Evolutionary conservation across 2,888 invertebrate genomes (phyloP), one percentile per base, ranked within the genome.

Genomic region (Ichneumoninae sp.): DNA sequence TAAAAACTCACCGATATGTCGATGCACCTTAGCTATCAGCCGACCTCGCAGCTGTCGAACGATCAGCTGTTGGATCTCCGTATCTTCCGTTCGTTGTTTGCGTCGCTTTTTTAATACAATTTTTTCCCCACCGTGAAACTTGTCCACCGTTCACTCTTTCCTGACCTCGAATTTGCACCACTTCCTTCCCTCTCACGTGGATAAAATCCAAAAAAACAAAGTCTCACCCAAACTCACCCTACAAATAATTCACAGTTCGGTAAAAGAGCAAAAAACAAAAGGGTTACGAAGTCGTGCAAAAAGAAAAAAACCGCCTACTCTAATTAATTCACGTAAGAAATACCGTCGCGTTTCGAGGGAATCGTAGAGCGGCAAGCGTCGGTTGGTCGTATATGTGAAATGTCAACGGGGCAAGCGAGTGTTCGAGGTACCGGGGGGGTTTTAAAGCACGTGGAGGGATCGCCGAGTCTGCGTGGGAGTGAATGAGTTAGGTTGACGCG

Each of bases 401-500:
- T 33, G 63, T 63, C 63, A 63, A 33, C 63, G 63, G n/a, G 33
- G 33, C 13, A 1, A 3, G 10, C 10, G 63, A 63, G 33, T 3
- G 33, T 33, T 33, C 16, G 30, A 60, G 33, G 30, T 30, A 60
- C 13, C 60, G 30, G 33, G 26, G 26, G 26, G 33, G 16, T 16
- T 16, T 33, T 33, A 7, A 63, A 63, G 63, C 63, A 63, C 63
- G 63, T 63, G 63, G 63, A 47, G 30, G 63, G 33, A 63, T 33
- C 63, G 63, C n/a, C 63, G 81, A 78, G 30, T 69, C 19, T 57
- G 63, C 54, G 54, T 50, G 13, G 47, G 50, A 71, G 78, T 60
- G 40, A 69, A 71, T 30, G 68, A 63, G 81, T 68, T 30, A 36
- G 26, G 26, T 33, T 33, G 52, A 26, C 69, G 52, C 33, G 36